Evolutionary conservation across 2,113 vertebrate species (phyloP).

Genomic region (Poecile atricapillus): DNA sequence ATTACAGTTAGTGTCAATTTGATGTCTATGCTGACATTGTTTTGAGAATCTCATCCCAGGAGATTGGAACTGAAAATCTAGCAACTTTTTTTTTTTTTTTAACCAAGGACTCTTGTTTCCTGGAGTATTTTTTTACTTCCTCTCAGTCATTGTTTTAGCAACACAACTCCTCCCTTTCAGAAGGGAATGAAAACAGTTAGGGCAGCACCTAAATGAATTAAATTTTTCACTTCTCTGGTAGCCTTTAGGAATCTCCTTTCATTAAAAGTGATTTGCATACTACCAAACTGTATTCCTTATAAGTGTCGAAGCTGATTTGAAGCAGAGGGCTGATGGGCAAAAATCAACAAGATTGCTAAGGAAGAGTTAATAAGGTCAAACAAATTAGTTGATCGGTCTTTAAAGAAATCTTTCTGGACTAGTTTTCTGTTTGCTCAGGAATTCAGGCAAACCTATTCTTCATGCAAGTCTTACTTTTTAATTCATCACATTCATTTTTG

Average conservation of each 20-base stretch:
- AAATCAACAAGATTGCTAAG: conserved; percentile 1
- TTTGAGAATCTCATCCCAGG: neutral
- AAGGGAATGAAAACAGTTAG: neutral
- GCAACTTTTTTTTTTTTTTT: neutral
- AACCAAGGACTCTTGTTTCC: neutral
- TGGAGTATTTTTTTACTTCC: neutral
- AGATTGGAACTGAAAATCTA: neutral
- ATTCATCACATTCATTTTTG: conserved; percentile 42
- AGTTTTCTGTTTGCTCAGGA: conserved; percentile 50
- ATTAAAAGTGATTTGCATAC: conserved; percentile 17
- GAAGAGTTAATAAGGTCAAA: conserved; percentile 45
- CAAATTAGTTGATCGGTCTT: neutral
- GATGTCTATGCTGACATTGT: neutral
- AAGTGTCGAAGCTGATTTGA: conserved; percentile 9
- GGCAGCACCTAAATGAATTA: neutral
- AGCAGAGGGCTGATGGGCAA: neutral
- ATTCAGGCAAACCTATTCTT: conserved; percentile 32
- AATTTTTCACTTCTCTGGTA: neutral
- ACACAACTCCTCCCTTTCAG: neutral
- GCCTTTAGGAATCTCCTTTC: neutral
- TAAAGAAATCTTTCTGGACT: conserved; percentile 20
- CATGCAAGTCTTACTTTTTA: conserved; percentile 52
- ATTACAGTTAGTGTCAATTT: neutral
- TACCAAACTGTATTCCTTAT: neutral
- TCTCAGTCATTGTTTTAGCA: neutral